Percentiles rank a stretch among this genome's conserved stretches.
Conservation (phyloP, 1,140 invertebrate species). For the Diplogasteroides magnus region DNA sequence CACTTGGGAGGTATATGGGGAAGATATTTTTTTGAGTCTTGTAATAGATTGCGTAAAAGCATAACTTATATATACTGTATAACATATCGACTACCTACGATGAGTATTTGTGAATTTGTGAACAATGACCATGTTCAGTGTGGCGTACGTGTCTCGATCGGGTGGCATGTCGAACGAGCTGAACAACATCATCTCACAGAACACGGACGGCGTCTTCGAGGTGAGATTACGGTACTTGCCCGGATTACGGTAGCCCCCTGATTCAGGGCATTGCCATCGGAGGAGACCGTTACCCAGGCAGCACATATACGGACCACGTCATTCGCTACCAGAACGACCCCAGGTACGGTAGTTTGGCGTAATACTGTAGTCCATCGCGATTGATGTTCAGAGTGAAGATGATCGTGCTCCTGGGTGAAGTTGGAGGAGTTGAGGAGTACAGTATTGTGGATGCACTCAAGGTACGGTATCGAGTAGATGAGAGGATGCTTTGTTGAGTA, state of each 20-base stretch:
- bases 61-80: too few species aligned
- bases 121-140: slow-evolving; percentile 67
- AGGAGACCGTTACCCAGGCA: slow-evolving; percentile 96
- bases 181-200: slow-evolving; percentile 95
- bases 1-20: too few species aligned
- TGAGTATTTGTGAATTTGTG: too few species aligned
- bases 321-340: slow-evolving; percentile 72
- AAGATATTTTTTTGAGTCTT: too few species aligned
- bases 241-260: too few species aligned
- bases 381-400: slow-evolving; percentile 73
- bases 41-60: too few species aligned
- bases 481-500: too few species aligned
- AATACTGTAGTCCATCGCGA: not conserved
- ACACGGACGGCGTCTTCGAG: slow-evolving; percentile 73
- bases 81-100: too few species aligned
- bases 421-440: slow-evolving; percentile 98
- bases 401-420: slow-evolving; percentile 90
- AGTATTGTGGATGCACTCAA: slow-evolving; percentile 84
- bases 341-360: slow-evolving; percentile 54
- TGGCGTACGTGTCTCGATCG: slow-evolving; percentile 94
- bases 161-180: slow-evolving; percentile 99
- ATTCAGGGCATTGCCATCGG: slow-evolving; percentile 97
- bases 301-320: slow-evolving; percentile 96
- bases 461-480: slow-evolving; percentile 62
- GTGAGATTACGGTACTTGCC: too few species aligned